phyloP scores from a whole-genome alignment of 2,797 vertebrate genomes.

The Rhinogobio ventralis region DNA sequence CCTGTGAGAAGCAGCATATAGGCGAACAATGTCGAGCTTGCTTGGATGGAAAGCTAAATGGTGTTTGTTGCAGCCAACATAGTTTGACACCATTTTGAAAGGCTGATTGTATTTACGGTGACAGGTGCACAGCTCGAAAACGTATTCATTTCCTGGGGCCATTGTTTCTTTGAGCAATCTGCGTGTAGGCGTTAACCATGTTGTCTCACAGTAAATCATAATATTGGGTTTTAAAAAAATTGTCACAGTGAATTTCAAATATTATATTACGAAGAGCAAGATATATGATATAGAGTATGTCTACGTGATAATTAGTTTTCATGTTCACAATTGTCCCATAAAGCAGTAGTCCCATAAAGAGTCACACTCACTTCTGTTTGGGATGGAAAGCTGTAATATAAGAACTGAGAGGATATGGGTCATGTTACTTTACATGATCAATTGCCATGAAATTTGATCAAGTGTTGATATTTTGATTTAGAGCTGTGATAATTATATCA shows the following conservation, averaged over 20 bases:
- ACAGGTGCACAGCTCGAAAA: slow-evolving; percentile 28
- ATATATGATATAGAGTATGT: not conserved
- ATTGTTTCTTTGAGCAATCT: slow-evolving; percentile 35
- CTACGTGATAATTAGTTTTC: not conserved
- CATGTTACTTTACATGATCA: slow-evolving; percentile 33
- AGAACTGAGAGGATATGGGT: not conserved
- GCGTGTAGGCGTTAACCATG: slow-evolving; percentile 6
- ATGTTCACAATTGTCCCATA: not conserved
- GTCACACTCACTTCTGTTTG: not conserved
- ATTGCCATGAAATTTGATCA: slow-evolving; percentile 31
- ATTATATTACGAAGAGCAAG: not conserved
- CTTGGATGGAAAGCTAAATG: slow-evolving; percentile 38
- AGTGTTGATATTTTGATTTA: slow-evolving; percentile 46
- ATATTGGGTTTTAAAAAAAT: not conserved
- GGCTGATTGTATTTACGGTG: slow-evolving; percentile 32
- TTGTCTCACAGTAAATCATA: slow-evolving; percentile 13
- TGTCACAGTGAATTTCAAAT: not conserved
- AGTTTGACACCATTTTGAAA: slow-evolving; percentile 27
- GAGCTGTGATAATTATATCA: slow-evolving; percentile 33
- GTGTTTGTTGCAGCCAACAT: slow-evolving; percentile 21
- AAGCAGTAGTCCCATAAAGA: not conserved
- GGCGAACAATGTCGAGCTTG: slow-evolving; percentile 25
- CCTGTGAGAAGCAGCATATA: slow-evolving; percentile 19
- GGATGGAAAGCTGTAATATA: not conserved
- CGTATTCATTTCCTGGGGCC: slow-evolving; percentile 41